These are phyloP conservation scores for Alces alces DNA, from an alignment of 2,113 vertebrate genomes.

Conservation along the genomic window DNA sequence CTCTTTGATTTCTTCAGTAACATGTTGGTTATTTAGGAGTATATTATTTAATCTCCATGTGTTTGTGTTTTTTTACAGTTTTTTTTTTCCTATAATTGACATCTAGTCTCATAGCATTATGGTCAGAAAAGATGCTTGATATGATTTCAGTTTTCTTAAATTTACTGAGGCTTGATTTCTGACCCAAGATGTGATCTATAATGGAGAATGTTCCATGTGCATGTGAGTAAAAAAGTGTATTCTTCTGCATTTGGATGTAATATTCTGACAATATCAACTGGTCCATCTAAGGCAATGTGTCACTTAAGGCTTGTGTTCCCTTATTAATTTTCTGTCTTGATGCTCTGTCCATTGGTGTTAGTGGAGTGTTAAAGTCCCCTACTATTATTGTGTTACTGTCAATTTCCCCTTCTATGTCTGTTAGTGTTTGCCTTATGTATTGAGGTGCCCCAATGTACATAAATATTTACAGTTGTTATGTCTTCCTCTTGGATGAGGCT, in stretches of 20 bases:
- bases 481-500: neutral
- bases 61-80: neutral
- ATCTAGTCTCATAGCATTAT: neutral
- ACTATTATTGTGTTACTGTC: neutral
- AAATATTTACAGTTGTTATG: neutral
- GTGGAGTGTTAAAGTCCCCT: neutral
- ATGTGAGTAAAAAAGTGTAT: neutral
- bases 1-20: neutral
- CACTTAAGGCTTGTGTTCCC: neutral
- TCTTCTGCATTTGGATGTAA: neutral
- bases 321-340: neutral
- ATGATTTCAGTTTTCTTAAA: neutral
- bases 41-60: neutral
- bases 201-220: neutral
- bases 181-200: neutral
- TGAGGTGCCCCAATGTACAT: neutral
- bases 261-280: neutral
- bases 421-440: neutral
- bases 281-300: neutral
- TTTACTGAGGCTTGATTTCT: neutral
- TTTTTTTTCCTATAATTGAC: neutral
- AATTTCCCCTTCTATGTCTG: neutral
- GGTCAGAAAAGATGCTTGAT: neutral
- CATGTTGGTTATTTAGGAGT: neutral
- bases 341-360: neutral